Base-by-base conservation (phyloP, 2,888 invertebrate genomes). In the Ectemnius lituratus region DNA sequence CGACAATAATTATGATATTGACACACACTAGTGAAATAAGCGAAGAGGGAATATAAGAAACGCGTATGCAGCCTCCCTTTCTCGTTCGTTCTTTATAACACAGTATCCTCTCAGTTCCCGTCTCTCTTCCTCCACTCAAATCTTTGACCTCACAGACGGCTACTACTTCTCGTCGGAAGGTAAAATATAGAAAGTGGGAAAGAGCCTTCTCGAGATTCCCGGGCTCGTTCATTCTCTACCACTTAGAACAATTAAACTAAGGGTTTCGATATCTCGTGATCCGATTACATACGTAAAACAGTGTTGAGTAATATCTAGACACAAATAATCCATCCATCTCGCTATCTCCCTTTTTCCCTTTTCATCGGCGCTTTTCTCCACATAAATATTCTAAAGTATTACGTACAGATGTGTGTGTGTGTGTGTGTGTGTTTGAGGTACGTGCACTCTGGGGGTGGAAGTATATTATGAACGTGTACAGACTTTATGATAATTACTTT, bases 11-110 rank as follows among this genome's bases (percentile, higher is more conserved):
- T 68, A 75, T 60, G 63, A 62, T 18, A 71, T 76, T 69, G 81
- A 68, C 66, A 60, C 46, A 68, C 59, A 71, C 75, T 80, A 78
- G 52, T 56, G 78, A 78, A 78, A 65, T 76, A 45, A 80, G 73
- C 78, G 69, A 70, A 65, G 68, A 70, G 28, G 61, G 37, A 49
- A 37, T 49, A 52, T 57, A 27, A 67, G 64, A 62, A 71, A 59
- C 60, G 27, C 28, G 37, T 60, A 71, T 63, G 61, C 52, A 75
- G 49, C 63, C 45, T 70, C 65, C 69, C 76, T 62, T 11, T 59
- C 65, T 57, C 62, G 56, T 75, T 62, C 60, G 58, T 56, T 57
- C 56, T 65, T 61, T 69, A 18, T 47, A 45, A 37, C 18, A 23
- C n/a, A n/a, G 18, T 13, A 18, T 64, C 58, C 28, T 52, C 23